A percentile compares a stretch with the other conserved stretches of the same genome.
These are phyloP conservation scores for Nothoprocta perdicaria DNA, from an alignment of 2,113 vertebrate genomes.

Conservation along the genomic window DNA sequence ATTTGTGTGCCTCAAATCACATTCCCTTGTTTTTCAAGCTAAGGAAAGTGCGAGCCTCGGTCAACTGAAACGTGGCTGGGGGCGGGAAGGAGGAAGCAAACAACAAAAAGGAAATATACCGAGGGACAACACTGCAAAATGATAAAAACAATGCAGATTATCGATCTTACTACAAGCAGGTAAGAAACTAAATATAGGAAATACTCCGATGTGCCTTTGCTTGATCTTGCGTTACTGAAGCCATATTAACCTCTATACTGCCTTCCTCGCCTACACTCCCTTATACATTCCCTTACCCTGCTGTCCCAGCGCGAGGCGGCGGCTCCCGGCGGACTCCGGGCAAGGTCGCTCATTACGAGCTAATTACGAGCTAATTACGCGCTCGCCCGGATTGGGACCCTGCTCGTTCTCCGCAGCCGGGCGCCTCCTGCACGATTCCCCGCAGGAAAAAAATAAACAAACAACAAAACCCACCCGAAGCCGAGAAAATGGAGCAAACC, in stretches of 20 bases:
- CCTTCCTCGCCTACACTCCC: too few relatives aligned
- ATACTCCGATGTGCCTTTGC: not conserved
- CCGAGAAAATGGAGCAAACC: accelerated
- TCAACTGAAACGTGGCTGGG: not conserved
- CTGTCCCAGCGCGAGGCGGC: too few relatives aligned
- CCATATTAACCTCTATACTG: too few relatives aligned
- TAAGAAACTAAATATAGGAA: accelerated
- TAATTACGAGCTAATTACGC: too few relatives aligned
- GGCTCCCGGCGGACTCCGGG: too few relatives aligned
- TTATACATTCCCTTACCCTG: too few relatives aligned
- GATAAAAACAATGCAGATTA: not conserved
- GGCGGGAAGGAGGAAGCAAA: not conserved
- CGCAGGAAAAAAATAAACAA: too few relatives aligned
- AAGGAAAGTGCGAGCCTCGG: not conserved
- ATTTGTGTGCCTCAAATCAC: not conserved
- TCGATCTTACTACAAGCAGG: not conserved
- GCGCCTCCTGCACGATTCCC: too few relatives aligned
- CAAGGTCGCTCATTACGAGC: too few relatives aligned
- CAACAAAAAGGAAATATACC: not conserved
- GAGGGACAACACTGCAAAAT: not conserved
- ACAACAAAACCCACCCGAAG: too few relatives aligned
- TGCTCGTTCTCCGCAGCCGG: too few relatives aligned
- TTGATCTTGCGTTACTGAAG: not conserved
- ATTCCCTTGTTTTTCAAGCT: not conserved
- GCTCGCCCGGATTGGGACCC: too few relatives aligned